Percentiles rank a stretch among this genome's conserved stretches.
phyloP scores from a whole-genome alignment of 2,797 vertebrate species.

The Danio choprae region DNA sequence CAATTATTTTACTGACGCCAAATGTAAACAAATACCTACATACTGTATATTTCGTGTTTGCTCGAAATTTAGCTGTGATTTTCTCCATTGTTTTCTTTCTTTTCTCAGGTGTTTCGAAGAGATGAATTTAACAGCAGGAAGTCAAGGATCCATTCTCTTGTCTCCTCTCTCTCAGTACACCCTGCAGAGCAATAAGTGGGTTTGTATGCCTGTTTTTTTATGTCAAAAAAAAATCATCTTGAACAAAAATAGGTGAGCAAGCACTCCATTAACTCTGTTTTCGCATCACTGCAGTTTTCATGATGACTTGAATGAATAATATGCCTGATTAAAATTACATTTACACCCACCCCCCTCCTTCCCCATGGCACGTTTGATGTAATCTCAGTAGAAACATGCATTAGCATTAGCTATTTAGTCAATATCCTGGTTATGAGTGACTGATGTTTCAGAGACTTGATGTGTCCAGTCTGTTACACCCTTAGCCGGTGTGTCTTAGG shows the following conservation, averaged over 20 bases:
- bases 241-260: background rate
- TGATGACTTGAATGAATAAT: background rate
- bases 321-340: background rate
- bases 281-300: background rate
- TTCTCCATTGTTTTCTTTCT: background rate
- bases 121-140: constrained; percentile 68
- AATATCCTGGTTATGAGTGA: background rate
- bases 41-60: too few relatives aligned
- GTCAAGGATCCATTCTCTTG: constrained; percentile 72
- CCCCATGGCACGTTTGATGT: background rate
- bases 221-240: background rate
- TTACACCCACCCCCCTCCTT: too few relatives aligned
- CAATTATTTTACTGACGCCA: too few relatives aligned
- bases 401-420: background rate
- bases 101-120: constrained; percentile 74
- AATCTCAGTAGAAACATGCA: background rate
- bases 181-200: constrained; percentile 74
- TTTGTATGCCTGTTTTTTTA: background rate
- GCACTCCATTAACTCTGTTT: constrained; percentile 2
- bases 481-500: constrained; percentile 72
- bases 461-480: constrained; percentile 65
- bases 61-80: background rate
- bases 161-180: constrained; percentile 75
- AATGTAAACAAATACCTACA: too few relatives aligned
- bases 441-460: constrained; percentile 66